Percentiles rank a stretch among this genome's conserved stretches.
Evolutionary conservation across 2,113 vertebrate species (phyloP).

Genomic region (Actinemys pallida): DNA sequence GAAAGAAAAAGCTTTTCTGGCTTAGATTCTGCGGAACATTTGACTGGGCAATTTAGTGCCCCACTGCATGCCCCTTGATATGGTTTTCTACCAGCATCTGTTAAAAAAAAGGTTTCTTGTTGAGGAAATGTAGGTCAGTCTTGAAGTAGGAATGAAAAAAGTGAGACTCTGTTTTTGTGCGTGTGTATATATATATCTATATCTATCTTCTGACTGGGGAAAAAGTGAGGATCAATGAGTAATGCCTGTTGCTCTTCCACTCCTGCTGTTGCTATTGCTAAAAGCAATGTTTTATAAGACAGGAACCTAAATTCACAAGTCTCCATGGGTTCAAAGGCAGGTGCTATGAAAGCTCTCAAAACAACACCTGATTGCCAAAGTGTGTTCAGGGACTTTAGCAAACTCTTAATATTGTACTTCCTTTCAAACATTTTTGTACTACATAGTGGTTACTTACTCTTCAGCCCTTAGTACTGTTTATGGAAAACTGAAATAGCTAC

Average conservation of each 20-base stretch:
- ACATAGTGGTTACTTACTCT: rapidly evolving
- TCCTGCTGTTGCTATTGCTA: neutral
- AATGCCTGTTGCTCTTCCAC: neutral
- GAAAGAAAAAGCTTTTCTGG: constrained; percentile 43
- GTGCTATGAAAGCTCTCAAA: neutral
- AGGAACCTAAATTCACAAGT: neutral
- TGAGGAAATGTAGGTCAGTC: neutral
- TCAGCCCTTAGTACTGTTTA: neutral
- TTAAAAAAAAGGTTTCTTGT: neutral
- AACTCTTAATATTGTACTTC: neutral
- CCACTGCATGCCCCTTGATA: neutral
- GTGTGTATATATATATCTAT: too few relatives aligned
- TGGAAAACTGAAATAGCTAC: neutral
- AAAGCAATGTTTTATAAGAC: neutral
- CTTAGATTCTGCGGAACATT: constrained; percentile 16
- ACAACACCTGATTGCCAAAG: neutral
- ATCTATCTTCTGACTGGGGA: neutral
- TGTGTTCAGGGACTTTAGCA: neutral
- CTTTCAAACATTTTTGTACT: rapidly evolving
- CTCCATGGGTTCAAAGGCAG: neutral
- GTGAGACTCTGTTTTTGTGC: neutral
- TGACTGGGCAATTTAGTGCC: constrained; percentile 28
- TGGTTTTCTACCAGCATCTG: neutral
- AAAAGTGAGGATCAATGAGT: neutral
- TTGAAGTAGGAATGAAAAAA: neutral